Evolutionary conservation across 2,888 invertebrate species (phyloP).

Genomic region (Synergus itoensis): DNA sequence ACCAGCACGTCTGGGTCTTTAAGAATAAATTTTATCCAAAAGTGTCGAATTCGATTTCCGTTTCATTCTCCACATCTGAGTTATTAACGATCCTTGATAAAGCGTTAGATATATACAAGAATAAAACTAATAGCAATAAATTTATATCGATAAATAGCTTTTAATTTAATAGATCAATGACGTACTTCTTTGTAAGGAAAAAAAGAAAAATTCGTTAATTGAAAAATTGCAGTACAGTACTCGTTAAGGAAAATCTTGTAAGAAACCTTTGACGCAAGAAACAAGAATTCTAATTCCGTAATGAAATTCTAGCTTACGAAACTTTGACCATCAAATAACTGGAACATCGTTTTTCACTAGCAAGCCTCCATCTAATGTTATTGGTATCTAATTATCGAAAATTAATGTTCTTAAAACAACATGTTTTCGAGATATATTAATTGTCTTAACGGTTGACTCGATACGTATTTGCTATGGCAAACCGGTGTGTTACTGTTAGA

Average conservation of each 20-base stretch:
- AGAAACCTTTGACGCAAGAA: too few relatives aligned
- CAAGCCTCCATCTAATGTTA: too few relatives aligned
- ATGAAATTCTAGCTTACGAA: too few relatives aligned
- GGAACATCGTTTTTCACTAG: too few relatives aligned
- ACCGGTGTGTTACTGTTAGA: slow-evolving; percentile 15
- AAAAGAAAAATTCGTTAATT: too few relatives aligned
- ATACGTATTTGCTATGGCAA: not conserved
- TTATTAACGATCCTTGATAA: not conserved
- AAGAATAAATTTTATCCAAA: not conserved
- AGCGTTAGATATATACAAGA: not conserved
- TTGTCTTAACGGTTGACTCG: slow-evolving; percentile 9
- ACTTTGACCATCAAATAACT: too few relatives aligned
- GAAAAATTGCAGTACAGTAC: too few relatives aligned
- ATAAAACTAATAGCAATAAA: not conserved
- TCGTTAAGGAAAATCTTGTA: too few relatives aligned
- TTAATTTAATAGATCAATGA: not conserved
- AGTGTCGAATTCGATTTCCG: not conserved
- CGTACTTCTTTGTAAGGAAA: not conserved
- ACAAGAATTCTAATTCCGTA: too few relatives aligned
- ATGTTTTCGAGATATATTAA: slow-evolving; percentile 12
- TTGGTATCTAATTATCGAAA: not conserved
- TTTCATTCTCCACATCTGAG: not conserved
- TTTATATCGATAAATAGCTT: not conserved
- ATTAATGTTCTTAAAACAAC: not conserved
- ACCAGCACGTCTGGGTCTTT: not conserved